phyloP scores from a whole-genome alignment of 2,797 vertebrate genomes.

The Tragopan temminckii region DNA sequence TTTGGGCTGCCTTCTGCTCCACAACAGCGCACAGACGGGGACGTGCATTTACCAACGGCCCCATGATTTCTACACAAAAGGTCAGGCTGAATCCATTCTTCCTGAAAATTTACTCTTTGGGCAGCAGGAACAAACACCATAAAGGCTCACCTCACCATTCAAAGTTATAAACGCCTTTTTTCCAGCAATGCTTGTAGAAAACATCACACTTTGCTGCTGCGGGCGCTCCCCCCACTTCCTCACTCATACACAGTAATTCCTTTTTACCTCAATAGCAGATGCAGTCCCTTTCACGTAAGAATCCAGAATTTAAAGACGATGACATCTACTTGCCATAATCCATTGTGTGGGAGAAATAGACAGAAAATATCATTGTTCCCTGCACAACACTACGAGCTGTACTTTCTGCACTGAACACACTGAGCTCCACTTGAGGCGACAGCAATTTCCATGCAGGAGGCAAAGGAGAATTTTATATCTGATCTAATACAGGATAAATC shows the following conservation, averaged over 20 bases:
- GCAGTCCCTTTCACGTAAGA: constrained; percentile 44
- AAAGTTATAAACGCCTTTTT: background rate
- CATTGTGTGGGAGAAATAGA: constrained; percentile 49
- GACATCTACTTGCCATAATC: constrained; percentile 54
- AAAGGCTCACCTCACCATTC: background rate
- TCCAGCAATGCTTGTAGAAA: constrained; percentile 15
- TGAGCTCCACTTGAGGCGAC: constrained; percentile 57
- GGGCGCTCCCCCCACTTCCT: background rate
- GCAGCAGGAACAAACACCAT: background rate
- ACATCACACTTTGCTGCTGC: background rate
- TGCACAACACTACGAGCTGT: constrained; percentile 17
- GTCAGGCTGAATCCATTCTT: background rate
- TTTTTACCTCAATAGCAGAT: constrained; percentile 35
- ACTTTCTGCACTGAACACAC: constrained; percentile 64
- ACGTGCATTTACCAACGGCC: accelerated
- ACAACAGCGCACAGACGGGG: background rate
- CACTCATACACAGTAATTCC: background rate
- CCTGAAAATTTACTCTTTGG: background rate
- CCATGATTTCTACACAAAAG: background rate
- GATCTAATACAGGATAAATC: constrained; percentile 61
- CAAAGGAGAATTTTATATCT: constrained; percentile 54
- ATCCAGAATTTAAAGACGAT: constrained; percentile 47
- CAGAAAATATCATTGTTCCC: constrained; percentile 47
- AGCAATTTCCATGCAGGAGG: constrained; percentile 63
- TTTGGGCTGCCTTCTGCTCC: background rate